phyloP scores from a whole-genome alignment of 2,797 vertebrate genomes.

The Cyprinodon diabolis region DNA sequence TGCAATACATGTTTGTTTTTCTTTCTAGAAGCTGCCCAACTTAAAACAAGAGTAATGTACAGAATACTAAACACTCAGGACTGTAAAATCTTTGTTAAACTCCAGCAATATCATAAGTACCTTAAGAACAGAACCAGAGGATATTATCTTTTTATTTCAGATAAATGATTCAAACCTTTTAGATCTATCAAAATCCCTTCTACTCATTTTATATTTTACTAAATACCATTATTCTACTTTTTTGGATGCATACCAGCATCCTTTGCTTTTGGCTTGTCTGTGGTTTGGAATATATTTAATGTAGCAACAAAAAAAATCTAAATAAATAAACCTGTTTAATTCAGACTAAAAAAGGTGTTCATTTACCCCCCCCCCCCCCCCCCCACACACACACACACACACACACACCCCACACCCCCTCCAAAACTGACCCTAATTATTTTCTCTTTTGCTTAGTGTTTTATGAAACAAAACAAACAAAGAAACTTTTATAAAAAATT shows the following conservation, averaged over 20 bases:
- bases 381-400: too few relatives aligned
- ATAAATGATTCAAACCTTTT: not conserved
- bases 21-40: not conserved
- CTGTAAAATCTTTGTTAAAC: not conserved
- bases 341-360: conserved; percentile 17
- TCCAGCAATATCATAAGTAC: not conserved
- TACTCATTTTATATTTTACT: not conserved
- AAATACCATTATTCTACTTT: not conserved
- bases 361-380: too few relatives aligned
- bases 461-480: not conserved
- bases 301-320: conserved; percentile 22
- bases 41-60: not conserved
- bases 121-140: not conserved
- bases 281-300: not conserved
- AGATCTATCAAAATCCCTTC: not conserved
- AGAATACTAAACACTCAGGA: too few relatives aligned
- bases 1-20: not conserved
- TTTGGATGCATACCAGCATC: not conserved
- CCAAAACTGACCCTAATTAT: not conserved
- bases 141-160: not conserved
- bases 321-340: conserved; percentile 6
- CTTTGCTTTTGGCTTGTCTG: too few relatives aligned
- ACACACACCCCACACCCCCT: too few relatives aligned
- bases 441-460: not conserved
- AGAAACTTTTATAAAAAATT: not conserved